A percentile compares a stretch with the other conserved stretches of the same genome.
Conservation (phyloP, 1,140 invertebrate genomes). For the Glossosoma conforme region DNA sequence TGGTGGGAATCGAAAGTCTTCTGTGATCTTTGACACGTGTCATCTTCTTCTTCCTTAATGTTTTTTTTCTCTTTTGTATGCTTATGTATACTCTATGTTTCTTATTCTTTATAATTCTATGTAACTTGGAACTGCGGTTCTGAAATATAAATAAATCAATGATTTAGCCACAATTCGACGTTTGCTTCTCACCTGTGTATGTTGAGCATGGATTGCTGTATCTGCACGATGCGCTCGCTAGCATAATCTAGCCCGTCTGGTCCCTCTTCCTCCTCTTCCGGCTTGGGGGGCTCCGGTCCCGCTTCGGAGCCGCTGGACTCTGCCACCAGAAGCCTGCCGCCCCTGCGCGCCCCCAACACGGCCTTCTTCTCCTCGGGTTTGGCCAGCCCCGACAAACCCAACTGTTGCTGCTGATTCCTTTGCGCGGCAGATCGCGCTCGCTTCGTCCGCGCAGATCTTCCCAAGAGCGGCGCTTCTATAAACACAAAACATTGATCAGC, state of each 20-base stretch:
- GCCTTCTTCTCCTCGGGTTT: neutral
- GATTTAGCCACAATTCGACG: too few relatives aligned
- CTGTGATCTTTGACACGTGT: too few relatives aligned
- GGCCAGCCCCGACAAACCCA: neutral
- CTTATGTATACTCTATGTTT: too few relatives aligned
- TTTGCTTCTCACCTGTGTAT: conserved; percentile 22
- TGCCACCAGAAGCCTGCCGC: conserved; percentile 4
- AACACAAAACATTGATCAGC: neutral
- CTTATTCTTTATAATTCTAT: too few relatives aligned
- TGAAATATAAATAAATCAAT: too few relatives aligned
- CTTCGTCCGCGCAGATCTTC: conserved; percentile 20
- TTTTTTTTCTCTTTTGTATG: too few relatives aligned
- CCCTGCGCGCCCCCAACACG: conserved; percentile 7
- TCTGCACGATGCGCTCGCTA: conserved; percentile 15
- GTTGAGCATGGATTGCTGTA: conserved; percentile 21
- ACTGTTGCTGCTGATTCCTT: conserved; percentile 8
- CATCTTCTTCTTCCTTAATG: too few relatives aligned
- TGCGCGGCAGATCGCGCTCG: conserved; percentile 27
- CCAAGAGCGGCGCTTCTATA: conserved; percentile 26
- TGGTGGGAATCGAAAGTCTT: too few relatives aligned
- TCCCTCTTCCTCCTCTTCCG: neutral
- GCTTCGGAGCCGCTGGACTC: conserved; percentile 24
- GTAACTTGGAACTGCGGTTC: too few relatives aligned
- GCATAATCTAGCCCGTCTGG: conserved; percentile 14
- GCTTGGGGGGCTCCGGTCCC: conserved; percentile 2